Evolutionary conservation across 2,888 invertebrate species (phyloP).

Genomic region (Ferrisia virgata): DNA sequence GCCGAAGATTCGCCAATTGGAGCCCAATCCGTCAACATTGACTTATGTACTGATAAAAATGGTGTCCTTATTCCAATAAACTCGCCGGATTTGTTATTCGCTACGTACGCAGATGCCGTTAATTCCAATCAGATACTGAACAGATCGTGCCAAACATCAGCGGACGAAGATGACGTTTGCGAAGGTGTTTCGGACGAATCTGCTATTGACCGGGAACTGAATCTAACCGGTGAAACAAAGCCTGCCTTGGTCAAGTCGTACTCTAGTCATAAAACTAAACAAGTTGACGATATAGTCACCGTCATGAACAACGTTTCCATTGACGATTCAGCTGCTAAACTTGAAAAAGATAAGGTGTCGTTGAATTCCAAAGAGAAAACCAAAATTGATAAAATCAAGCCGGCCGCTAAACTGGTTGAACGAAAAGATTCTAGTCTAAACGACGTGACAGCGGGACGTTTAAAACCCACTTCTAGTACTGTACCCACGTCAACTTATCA

Average conservation of each 20-base stretch:
- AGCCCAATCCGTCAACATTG: slow-evolving; percentile 27
- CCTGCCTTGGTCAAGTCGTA: background rate
- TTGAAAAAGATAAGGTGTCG: background rate
- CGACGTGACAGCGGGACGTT: background rate
- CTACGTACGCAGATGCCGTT: background rate
- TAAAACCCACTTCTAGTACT: background rate
- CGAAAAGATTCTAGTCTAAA: slow-evolving; percentile 38
- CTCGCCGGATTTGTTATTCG: background rate
- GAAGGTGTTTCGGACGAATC: background rate
- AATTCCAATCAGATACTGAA: slow-evolving; percentile 10
- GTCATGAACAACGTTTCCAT: background rate
- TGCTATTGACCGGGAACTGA: background rate
- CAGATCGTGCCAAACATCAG: background rate
- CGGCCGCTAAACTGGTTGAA: background rate
- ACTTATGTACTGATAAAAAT: slow-evolving; percentile 3
- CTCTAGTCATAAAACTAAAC: slow-evolving; percentile 8
- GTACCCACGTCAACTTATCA: background rate
- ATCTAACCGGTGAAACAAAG: background rate
- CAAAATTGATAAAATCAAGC: slow-evolving; percentile 23
- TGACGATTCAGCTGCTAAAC: background rate
- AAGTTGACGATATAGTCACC: background rate
- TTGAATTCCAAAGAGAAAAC: background rate
- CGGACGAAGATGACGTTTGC: background rate
- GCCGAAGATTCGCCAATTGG: background rate
- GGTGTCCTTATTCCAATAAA: background rate